phyloP scores from a whole-genome alignment of 2,113 vertebrate genomes.

The Eulemur rufifrons region DNA sequence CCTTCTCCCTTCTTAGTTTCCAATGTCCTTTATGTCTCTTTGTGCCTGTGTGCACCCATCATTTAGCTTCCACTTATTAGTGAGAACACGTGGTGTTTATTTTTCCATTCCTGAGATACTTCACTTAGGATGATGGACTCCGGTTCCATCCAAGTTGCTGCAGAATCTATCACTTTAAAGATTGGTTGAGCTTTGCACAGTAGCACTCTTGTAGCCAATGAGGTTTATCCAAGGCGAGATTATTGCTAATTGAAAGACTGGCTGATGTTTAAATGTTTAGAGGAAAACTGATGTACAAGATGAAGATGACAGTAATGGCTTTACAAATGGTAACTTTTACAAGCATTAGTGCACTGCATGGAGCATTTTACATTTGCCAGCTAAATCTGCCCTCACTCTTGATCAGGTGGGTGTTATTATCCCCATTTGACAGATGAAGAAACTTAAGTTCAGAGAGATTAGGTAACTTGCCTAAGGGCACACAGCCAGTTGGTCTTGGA shows the following conservation, averaged over 20 bases:
- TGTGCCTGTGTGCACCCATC: too few species aligned
- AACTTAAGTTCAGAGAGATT: neutral
- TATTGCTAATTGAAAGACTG: neutral
- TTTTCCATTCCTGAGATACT: too few species aligned
- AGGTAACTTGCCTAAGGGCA: neutral
- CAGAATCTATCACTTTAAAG: too few species aligned
- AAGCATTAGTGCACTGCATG: fast-evolving
- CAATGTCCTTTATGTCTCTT: too few species aligned
- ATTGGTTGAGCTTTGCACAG: too few species aligned
- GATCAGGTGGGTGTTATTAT: neutral
- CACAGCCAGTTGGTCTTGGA: neutral
- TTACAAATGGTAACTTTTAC: neutral
- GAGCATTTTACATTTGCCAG: neutral
- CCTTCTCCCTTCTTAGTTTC: too few species aligned
- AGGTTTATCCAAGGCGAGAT: too few species aligned
- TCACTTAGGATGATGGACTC: too few species aligned
- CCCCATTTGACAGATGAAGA: neutral
- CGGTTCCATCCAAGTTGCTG: too few species aligned
- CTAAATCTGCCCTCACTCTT: neutral
- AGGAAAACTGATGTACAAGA: neutral
- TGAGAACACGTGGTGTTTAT: too few species aligned
- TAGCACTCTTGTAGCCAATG: neutral
- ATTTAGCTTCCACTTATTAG: too few species aligned
- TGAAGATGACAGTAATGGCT: neutral
- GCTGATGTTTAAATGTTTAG: neutral